A percentile compares a stretch with the other conserved stretches of the same genome.
Conservation (phyloP, 2,797 vertebrate species). For the Natrix natrix region DNA sequence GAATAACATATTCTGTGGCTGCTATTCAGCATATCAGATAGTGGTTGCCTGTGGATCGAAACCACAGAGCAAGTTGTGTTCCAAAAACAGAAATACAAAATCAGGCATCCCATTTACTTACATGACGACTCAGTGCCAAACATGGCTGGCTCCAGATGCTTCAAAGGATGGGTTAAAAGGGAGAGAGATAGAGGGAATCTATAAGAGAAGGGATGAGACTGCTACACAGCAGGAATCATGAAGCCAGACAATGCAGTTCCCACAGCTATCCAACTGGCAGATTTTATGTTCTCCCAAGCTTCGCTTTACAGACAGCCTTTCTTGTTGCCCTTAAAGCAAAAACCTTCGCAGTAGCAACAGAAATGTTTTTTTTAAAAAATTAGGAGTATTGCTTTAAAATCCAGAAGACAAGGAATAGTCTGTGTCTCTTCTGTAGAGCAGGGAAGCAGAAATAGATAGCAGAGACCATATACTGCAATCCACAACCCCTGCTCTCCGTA, state of each 20-base stretch:
- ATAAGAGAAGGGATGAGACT: slow-evolving; percentile 82
- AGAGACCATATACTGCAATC: slow-evolving; percentile 76
- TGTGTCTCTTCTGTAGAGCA: slow-evolving; percentile 58
- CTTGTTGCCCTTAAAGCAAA: slow-evolving; percentile 58
- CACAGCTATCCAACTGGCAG: slow-evolving; percentile 78
- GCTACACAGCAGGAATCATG: slow-evolving; percentile 94
- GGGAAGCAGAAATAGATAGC: slow-evolving; percentile 70
- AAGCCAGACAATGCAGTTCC: slow-evolving; percentile 91
- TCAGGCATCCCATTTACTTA: slow-evolving; percentile 84
- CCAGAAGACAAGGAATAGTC: slow-evolving; percentile 67
- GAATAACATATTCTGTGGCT: slow-evolving; percentile 41
- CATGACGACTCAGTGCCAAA: slow-evolving; percentile 99
- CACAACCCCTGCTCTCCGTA: slow-evolving; percentile 74
- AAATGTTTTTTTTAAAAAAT: neutral
- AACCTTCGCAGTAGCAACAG: slow-evolving; percentile 52
- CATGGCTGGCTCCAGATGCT: slow-evolving; percentile 95
- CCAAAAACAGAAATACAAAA: slow-evolving; percentile 53
- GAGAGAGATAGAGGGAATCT: slow-evolving; percentile 55
- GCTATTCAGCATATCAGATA: slow-evolving; percentile 33
- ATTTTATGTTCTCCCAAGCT: slow-evolving; percentile 68
- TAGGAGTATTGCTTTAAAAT: slow-evolving; percentile 69
- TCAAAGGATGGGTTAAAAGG: slow-evolving; percentile 66
- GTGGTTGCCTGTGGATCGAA: slow-evolving; percentile 25
- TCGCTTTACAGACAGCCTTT: slow-evolving; percentile 57
- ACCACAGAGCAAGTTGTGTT: slow-evolving; percentile 48